A percentile compares a stretch with the other conserved stretches of the same genome.
Evolutionary conservation across 92 coral and sea anemone species (phyloP).

Genomic region (Muricea muricata): DNA sequence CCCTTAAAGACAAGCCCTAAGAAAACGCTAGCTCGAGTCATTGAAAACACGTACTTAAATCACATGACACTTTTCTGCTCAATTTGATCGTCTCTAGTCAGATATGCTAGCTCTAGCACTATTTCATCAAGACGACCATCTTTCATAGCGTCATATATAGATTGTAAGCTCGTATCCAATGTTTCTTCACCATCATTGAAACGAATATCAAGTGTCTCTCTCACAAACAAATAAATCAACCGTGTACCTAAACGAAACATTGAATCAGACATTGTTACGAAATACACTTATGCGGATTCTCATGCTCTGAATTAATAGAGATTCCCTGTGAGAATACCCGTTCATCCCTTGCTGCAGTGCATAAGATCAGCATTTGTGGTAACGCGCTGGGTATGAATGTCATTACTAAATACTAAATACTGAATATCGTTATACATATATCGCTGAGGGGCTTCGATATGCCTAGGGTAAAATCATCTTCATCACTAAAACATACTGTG

Average conservation of each 20-base stretch:
- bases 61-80: background rate
- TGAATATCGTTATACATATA: too few relatives aligned
- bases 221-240: slow-evolving; percentile 11
- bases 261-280: background rate
- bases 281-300: background rate
- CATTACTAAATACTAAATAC: too few relatives aligned
- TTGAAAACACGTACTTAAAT: background rate
- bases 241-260: background rate
- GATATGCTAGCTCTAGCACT: slow-evolving; percentile 2
- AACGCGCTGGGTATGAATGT: too few relatives aligned
- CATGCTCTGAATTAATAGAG: background rate
- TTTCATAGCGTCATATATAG: slow-evolving; percentile 22
- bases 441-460: too few relatives aligned
- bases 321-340: too few relatives aligned
- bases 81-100: background rate
- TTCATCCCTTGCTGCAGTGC: too few relatives aligned
- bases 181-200: slow-evolving; percentile 25
- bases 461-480: too few relatives aligned
- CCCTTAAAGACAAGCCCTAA: too few relatives aligned
- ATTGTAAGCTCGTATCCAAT: slow-evolving; percentile 8
- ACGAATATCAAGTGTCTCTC: slow-evolving; percentile 23
- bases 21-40: background rate
- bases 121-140: slow-evolving; percentile 40
- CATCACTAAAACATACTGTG: too few relatives aligned
- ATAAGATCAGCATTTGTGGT: too few relatives aligned